Base-by-base conservation (phyloP, 2,797 vertebrate genomes). In the Orientallactaga sibirica region DNA sequence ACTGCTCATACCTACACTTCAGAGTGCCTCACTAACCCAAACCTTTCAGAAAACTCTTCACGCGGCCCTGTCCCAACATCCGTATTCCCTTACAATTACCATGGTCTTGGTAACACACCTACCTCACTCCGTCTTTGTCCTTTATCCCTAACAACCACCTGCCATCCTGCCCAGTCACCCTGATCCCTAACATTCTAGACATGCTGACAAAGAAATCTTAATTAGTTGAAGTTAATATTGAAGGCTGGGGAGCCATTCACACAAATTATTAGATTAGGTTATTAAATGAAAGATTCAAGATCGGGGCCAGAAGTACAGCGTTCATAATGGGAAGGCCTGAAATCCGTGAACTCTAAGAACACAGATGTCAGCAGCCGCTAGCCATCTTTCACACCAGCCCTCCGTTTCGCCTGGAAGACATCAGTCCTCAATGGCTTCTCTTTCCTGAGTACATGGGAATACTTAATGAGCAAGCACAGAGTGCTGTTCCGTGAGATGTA, bases 181-280 rank as follows among this genome's bases (percentile, higher is more conserved):
- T 20, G 15, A 41, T 68, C 84, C 33, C 27, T 75, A 73, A 70
- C 3, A 78, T 75, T 37, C 33, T 37, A 10, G 48, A 12, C 55
- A 16, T 58, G 12, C 55, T 58, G 55, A 68, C 18, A 93, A 27
- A 91, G 29, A 91, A 94, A 81, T 29, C n/a, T 61, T 76, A 76
- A 80, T 84, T 76, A 67, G 10, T 15, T n/a, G 41, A 92, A 89
- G 78, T 68, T 29, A 70, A 79, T 68, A 43, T 52, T 92, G 27
- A 68, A 70, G 18, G 18, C 89, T 9, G 29, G 14, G 81, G 20
- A 73, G 70, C 20, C 62, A 19, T 58, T 94, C 58, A 68, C 19
- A 88, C 11, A 19, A 70, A 19, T 84, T 48, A 48, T 48, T 9
- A 71, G 41, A 68, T 24, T 75, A 70, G 19, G 94, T 74, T 74